Evolutionary conservation across 2,888 invertebrate genomes (phyloP), one percentile per base, ranked within the genome.

Genomic region (Nephrocerus scutellatus): DNA sequence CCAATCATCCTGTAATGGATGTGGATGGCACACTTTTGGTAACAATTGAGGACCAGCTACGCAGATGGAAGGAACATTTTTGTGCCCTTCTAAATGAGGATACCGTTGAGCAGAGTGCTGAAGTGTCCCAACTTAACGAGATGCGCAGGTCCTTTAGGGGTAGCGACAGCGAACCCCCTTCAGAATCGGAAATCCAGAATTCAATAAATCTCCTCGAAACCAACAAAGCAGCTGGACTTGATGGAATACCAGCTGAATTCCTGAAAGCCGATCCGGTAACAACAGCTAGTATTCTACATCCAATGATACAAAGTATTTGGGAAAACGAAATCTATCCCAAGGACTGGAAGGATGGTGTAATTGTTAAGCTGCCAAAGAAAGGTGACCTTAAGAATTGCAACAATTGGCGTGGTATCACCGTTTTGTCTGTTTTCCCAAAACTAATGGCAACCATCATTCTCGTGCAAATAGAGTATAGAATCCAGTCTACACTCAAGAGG

Each of bases 301-400:
- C 30, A 8, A 9, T 30, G 9, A n/a, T 30, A 9, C 30, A 30
- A 19, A 19, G 4, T 19, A 13, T 30, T 19, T 30, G 20, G 18
- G 20, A 30, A 30, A n/a, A 30, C 16, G 30, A 30, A 30, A 30
- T 7, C 10, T 20, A 30, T 30, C 6, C 30, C 10, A 30, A 3
- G 12, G 30, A 30, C 8, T 30, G 18, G 18, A 30, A 30, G 14
- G 30, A 30, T 19, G 18, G 30, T n/a, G 30, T 30, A 13, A 30
- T 30, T 30, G 30, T 19, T 19, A 15, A 30, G 20, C 4, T 30
- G 5, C 19, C 10, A 30, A 24, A 30, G 30, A 19, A 19, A 30
- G 16, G 30, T 30, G 18, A 15, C n/a, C 16, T 30, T 16, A 25
- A 25, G 25, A 25, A 25, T 8, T 25, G 25, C 25, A 25, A 7